Evolutionary conservation across 2,888 invertebrate species (phyloP).

Genomic region (Polyploca ridens): DNA sequence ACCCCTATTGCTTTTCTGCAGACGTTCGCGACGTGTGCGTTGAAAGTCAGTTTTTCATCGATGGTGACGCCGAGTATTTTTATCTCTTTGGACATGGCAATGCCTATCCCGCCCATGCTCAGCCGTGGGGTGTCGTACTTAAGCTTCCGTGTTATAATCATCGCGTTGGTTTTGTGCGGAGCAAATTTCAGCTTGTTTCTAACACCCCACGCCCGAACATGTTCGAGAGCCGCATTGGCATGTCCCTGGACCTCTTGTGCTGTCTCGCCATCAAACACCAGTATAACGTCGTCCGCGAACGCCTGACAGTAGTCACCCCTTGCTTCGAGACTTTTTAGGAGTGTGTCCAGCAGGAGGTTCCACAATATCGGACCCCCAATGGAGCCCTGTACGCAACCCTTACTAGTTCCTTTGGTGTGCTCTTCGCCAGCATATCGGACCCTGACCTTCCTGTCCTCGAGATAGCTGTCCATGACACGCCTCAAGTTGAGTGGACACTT

Average conservation of each 20-base stretch:
- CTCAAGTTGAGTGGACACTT: too few species aligned
- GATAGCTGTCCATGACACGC: too few species aligned
- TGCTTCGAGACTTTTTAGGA: constrained; percentile 6
- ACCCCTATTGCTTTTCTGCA: constrained; percentile 9
- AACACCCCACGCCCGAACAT: constrained; percentile 11
- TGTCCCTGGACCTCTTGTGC: background rate
- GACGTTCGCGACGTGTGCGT: background rate
- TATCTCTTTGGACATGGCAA: background rate
- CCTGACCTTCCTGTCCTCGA: too few species aligned
- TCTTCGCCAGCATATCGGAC: too few species aligned
- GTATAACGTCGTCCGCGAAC: constrained; percentile 20
- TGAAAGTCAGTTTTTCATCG: constrained; percentile 10
- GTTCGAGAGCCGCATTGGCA: too few species aligned
- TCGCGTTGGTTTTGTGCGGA: constrained; percentile 1
- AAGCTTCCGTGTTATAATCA: constrained; percentile 11
- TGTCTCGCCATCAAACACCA: constrained; percentile 18
- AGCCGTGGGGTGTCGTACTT: constrained; percentile 10
- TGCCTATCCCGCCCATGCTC: background rate
- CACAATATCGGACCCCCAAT: constrained; percentile 24
- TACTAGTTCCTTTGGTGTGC: constrained; percentile 6
- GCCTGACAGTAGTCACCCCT: constrained; percentile 6
- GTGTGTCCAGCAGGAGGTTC: constrained; percentile 24
- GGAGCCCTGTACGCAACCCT: constrained; percentile 26
- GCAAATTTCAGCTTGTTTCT: constrained; percentile 14
- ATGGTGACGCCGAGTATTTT: constrained; percentile 10